Evolutionary conservation across 2,888 invertebrate genomes (phyloP), one percentile per base, ranked within the genome.

Genomic region (Acanthosoma haemorrhoidale): DNA sequence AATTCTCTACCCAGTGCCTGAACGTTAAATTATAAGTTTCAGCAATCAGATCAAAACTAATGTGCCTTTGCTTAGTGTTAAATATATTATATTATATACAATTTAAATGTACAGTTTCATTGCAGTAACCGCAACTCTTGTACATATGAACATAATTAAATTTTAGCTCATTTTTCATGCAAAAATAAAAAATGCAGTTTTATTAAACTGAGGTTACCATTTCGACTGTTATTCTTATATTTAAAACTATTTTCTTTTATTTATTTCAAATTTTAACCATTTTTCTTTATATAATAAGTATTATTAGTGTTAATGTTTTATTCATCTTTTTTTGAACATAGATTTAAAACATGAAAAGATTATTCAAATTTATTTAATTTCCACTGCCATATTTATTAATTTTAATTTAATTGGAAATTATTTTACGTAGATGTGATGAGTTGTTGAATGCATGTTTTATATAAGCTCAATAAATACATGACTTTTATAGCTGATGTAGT

Each of bases 301-400:
- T 51, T 51, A 51, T 51, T 51, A 51, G 51, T n/a, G 29, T 51
- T 25, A 51, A 25, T n/a, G n/a, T n/a, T n/a, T n/a, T n/a, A n/a
- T n/a, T n/a, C n/a, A n/a, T n/a, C n/a, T n/a, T n/a, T n/a, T n/a
- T n/a, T n/a, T n/a, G n/a, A n/a, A n/a, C n/a, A n/a, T n/a, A n/a
- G n/a, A n/a, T 32, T 32, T 32, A 32, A 6, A 32, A 32, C 4
- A 21, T 21, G 4, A 51, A 2, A 25, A 25, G 29, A 3, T 43
- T 21, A 43, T 18, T 18, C 1, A 51, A 51, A 25, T 51, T 25
- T 6, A n/a, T 5, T 51, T n/a, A 51, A 25, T 25, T 13, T 51
- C n/a, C n/a, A 29, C 25, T 51, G 21, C 21, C 9, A 43, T 43
- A 43, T 43, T 43, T 21, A 43, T 43, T 25, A 25, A n/a, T n/a